A percentile compares a stretch with the other conserved stretches of the same genome.
Conservation (phyloP, 2,888 invertebrate genomes). For the Andrena trimmerana region DNA sequence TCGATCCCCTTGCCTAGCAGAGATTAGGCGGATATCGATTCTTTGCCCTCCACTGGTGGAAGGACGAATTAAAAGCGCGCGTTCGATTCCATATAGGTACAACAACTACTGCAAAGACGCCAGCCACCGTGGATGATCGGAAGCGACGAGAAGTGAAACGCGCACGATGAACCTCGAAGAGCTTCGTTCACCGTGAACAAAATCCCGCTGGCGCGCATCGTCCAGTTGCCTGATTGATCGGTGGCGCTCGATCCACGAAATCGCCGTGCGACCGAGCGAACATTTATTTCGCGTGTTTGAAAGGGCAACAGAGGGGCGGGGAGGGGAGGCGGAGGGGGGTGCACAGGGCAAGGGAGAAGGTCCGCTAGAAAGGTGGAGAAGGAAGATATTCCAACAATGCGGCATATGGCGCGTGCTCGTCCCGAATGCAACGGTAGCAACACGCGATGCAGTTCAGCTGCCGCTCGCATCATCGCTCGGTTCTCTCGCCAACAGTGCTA, state of each 20-base stretch:
- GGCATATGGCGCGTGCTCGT: conserved; percentile 76
- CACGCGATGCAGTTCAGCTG: conserved; percentile 75
- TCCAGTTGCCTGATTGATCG: conserved; percentile 50
- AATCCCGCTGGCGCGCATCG: neutral
- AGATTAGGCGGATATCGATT: conserved; percentile 8
- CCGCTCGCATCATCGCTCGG: conserved; percentile 69
- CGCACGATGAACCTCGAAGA: neutral
- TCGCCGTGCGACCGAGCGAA: conserved; percentile 59
- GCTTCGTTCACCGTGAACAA: neutral
- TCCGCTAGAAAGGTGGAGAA: conserved; percentile 24
- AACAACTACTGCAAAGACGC: too few species aligned
- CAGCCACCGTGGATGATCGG: neutral
- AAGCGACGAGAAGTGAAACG: neutral
- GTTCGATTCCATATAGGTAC: too few species aligned
- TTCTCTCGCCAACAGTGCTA: conserved; percentile 49
- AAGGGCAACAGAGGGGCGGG: conserved; percentile 41
- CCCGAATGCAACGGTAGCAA: conserved; percentile 59
- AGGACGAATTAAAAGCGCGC: neutral
- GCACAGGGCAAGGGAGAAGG: conserved; percentile 19
- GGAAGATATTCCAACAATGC: conserved; percentile 68
- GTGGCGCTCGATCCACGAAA: conserved; percentile 62
- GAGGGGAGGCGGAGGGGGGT: too few species aligned
- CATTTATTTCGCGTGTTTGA: conserved; percentile 66
- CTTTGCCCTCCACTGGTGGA: neutral
- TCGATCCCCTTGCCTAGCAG: neutral